These are phyloP conservation scores for Drosophila putrida DNA, from an alignment of 2,888 invertebrate genomes.

Conservation along the genomic window DNA sequence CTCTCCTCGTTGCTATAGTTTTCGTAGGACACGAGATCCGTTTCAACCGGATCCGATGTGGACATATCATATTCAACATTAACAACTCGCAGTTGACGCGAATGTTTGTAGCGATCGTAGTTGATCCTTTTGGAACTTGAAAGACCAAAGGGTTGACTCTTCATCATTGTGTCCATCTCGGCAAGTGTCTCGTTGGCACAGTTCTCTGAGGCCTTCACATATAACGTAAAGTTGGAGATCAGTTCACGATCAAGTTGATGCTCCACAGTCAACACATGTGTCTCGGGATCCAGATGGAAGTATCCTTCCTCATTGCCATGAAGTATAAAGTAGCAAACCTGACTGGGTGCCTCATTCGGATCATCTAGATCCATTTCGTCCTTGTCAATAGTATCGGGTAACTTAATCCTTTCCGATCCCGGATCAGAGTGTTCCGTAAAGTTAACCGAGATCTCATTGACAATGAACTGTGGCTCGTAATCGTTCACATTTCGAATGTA, in stretches of 20 bases:
- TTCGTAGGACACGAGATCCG: conserved; percentile 49
- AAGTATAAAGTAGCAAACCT: conserved; percentile 97
- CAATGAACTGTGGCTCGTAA: conserved; percentile 94
- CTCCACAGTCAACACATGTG: conserved; percentile 87
- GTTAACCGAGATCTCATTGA: conserved; percentile 90
- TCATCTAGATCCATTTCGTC: conserved; percentile 95
- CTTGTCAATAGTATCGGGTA: conserved; percentile 93
- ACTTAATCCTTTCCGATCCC: conserved; percentile 88
- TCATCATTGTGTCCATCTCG: conserved; percentile 41
- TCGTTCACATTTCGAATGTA: conserved; percentile 96
- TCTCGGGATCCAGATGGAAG: conserved; percentile 90
- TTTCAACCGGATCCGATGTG: conserved; percentile 25
- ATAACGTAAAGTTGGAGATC: conserved; percentile 89
- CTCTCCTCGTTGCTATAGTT: conserved; percentile 43
- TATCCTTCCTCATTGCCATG: conserved; percentile 91
- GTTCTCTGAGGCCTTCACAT: conserved; percentile 93
- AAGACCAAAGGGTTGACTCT: conserved; percentile 18
- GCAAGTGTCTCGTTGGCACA: conserved; percentile 86
- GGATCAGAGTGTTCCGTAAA: conserved; percentile 89
- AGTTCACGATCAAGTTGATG: conserved; percentile 92
- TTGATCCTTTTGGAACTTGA: conserved; percentile 27
- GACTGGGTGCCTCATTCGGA: conserved; percentile 91
- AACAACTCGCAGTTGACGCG: conserved; percentile 64
- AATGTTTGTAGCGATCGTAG: conserved; percentile 78
- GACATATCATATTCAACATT: conserved; percentile 39